Conservation (phyloP, 2,797 vertebrate genomes). For the Chromobotia macracanthus region DNA sequence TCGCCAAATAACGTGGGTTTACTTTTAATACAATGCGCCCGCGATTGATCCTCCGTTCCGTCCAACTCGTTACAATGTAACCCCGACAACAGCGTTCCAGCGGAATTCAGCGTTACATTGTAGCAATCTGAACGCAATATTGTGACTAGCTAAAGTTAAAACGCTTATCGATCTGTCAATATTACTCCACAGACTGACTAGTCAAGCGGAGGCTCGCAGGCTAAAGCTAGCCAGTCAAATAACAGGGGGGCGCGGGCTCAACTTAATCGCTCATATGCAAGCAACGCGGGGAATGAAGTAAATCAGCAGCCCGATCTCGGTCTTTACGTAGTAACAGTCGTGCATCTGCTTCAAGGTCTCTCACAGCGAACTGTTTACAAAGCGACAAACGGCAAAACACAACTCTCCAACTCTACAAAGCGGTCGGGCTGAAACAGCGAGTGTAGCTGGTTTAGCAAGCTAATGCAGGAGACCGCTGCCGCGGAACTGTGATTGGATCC, state of each 20-base stretch:
- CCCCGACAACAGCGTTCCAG: neutral
- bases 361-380: constrained; percentile 8
- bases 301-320: constrained; percentile 5
- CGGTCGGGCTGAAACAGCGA: constrained; percentile 66
- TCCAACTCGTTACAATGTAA: neutral
- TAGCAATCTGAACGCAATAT: neutral
- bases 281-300: constrained; percentile 34
- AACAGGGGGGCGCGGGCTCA: constrained; percentile 54
- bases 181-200: constrained; percentile 2
- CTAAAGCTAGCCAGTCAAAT: constrained; percentile 57
- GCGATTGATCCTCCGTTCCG: neutral
- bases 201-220: constrained; percentile 42
- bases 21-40: constrained; percentile 7
- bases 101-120: neutral
- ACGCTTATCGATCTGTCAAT: neutral
- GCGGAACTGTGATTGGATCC: constrained; percentile 76
- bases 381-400: constrained; percentile 3
- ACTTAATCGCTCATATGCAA: constrained; percentile 49
- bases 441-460: constrained; percentile 70
- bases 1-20: constrained; percentile 15
- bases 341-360: constrained; percentile 21
- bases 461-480: constrained; percentile 71
- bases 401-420: constrained; percentile 49
- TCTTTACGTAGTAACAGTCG: constrained; percentile 4
- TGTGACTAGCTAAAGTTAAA: constrained; percentile 19